Percentiles rank a stretch among this genome's conserved stretches.
Conservation (phyloP, 2,888 invertebrate species). For the Gastracanthus pulcherrimus region DNA sequence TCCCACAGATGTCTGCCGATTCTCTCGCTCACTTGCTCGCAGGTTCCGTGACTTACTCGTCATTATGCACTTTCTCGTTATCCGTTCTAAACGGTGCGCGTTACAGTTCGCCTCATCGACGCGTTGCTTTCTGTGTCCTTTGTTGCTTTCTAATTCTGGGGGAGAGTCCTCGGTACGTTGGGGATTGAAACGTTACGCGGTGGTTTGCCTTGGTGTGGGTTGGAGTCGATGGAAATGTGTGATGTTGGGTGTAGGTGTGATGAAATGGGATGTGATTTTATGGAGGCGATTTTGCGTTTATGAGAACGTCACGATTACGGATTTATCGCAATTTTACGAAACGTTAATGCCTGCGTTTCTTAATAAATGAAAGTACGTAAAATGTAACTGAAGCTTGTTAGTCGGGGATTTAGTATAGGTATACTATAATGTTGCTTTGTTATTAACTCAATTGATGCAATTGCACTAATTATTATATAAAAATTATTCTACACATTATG, state of each 20-base stretch:
- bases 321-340: neutral
- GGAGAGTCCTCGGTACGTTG: neutral
- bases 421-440: too few species aligned
- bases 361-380: too few species aligned
- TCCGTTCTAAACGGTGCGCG: neutral
- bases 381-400: too few species aligned
- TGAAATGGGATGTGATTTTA: neutral
- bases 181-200: neutral
- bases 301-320: neutral
- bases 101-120: neutral
- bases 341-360: neutral
- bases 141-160: neutral
- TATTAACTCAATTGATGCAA: too few species aligned
- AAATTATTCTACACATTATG: too few species aligned
- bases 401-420: too few species aligned
- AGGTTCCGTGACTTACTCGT: neutral
- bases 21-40: neutral
- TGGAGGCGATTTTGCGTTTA: neutral
- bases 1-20: constrained; percentile 25
- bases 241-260: neutral
- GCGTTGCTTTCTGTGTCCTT: neutral
- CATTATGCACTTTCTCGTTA: constrained; percentile 38
- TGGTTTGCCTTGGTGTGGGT: too few species aligned
- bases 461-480: too few species aligned
- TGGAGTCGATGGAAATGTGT: neutral